phyloP scores from a whole-genome alignment of 2,113 vertebrate genomes.

The Catharus fuscescens region DNA sequence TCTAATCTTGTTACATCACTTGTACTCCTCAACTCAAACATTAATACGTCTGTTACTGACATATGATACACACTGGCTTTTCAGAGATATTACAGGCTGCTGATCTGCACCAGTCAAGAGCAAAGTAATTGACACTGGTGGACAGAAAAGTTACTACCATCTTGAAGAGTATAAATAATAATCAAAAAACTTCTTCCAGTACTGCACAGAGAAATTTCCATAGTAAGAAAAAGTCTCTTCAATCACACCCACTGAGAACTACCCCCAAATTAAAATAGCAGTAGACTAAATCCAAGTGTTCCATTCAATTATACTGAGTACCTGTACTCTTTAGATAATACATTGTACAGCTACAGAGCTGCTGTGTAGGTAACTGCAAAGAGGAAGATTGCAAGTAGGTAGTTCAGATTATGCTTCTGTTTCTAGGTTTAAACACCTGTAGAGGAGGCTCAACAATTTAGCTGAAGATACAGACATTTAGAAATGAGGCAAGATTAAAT shows the following conservation, averaged over 20 bases:
- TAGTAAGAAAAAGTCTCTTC: conserved; percentile 62
- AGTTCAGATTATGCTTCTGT: conserved; percentile 29
- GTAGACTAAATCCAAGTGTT: conserved; percentile 25
- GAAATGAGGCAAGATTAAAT: neutral
- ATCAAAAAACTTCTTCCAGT: conserved; percentile 5
- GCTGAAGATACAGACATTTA: neutral
- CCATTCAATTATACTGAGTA: conserved; percentile 36
- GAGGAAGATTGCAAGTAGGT: neutral
- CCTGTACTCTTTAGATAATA: conserved; percentile 48
- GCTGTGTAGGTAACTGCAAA: conserved; percentile 18
- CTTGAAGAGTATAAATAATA: conserved; percentile 69
- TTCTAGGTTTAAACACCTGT: conserved; percentile 26
- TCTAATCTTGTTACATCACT: conserved; percentile 73
- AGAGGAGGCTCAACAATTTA: neutral
- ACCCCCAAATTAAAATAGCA: conserved; percentile 35
- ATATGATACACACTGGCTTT: conserved; percentile 51
- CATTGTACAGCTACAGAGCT: neutral
- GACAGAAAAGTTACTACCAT: conserved; percentile 68
- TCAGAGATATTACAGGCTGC: conserved; percentile 61
- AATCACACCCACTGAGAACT: conserved; percentile 1
- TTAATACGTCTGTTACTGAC: conserved; percentile 67
- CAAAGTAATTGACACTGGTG: conserved; percentile 55
- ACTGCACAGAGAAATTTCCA: conserved; percentile 34
- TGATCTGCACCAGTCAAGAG: conserved; percentile 66
- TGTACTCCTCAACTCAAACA: conserved; percentile 46